These are phyloP conservation scores for Anabacerthia variegaticeps DNA, from an alignment of 2,797 vertebrate genomes.

Conservation along the genomic window DNA sequence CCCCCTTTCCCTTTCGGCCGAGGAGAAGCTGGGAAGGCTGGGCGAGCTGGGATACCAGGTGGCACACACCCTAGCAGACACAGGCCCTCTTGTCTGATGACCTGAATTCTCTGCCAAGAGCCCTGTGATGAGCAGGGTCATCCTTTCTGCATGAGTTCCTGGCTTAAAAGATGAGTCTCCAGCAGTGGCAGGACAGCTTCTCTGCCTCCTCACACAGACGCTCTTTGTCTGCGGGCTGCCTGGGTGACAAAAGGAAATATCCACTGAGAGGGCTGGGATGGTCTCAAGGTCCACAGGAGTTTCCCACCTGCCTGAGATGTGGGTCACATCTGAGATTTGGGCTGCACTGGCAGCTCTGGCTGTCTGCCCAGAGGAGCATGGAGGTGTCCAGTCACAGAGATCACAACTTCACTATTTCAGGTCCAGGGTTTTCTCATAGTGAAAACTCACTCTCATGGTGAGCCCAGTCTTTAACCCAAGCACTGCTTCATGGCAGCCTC, in stretches of 20 bases:
- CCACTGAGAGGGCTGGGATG: background rate
- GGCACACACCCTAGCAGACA: slow-evolving; percentile 7
- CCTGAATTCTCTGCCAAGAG: background rate
- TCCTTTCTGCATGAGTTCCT: slow-evolving; percentile 59
- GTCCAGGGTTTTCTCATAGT: background rate
- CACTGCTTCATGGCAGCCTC: background rate
- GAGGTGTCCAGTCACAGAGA: background rate
- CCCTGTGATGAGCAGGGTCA: slow-evolving; percentile 12
- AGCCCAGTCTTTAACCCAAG: background rate
- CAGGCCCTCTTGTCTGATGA: slow-evolving; percentile 41
- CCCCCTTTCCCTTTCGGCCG: rapidly evolving
- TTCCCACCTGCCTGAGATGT: background rate
- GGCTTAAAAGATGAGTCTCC: slow-evolving; percentile 17
- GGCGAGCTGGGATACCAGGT: background rate
- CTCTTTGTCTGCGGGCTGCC: slow-evolving; percentile 34
- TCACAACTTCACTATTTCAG: background rate
- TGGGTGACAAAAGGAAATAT: slow-evolving; percentile 31
- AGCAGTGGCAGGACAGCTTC: background rate
- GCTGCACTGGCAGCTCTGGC: background rate
- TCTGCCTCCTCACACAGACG: background rate
- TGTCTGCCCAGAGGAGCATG: background rate
- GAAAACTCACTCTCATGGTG: too few relatives aligned
- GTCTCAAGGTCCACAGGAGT: background rate
- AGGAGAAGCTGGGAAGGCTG: background rate
- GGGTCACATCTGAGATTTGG: background rate